Base-by-base conservation (phyloP, 2,797 vertebrate genomes). In the Huso huso region DNA sequence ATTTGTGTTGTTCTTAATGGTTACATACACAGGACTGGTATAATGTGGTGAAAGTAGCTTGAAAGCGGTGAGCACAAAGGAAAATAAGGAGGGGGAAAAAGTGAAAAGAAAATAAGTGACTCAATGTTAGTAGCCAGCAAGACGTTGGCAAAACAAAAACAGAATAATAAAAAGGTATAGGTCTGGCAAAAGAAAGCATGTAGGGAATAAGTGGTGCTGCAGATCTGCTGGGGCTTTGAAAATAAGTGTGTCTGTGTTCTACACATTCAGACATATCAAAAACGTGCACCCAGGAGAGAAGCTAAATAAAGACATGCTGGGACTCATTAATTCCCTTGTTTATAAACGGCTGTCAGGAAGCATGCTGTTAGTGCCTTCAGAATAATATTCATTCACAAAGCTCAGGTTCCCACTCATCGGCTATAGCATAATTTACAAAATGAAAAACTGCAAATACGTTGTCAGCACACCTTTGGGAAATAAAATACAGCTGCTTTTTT, bases 361-460 rank as follows among this genome's bases (percentile, higher is more conserved):
- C 55, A 58, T 58, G 55, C 15, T 11, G 9, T 58, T n/a, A 58
- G 55, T 58, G 55, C 55, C 12, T 53, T 12, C 15, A 13, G 15
- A 58, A 58, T n/a, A 58, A 11, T 58, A n/a, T 58, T 58, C 55
- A 58, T 58, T 58, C 55, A 58, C 10, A 58, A 58, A 58, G 15
- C 55, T 58, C 55, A 58, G 12, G n/a, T 15, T n/a, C 55, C 55
- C 55, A 58, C 55, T 58, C 55, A 58, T 58, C 55, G 11, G 55
- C 55, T 58, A 13, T 58, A 58, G 55, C 12, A 11, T 13, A 58
- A 58, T 58, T 13, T 58, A 58, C 12, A 53, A 53, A 53, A 53
- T 9, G 51, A 53, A 58, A 58, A n/a, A 58, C 37, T 37, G 37
- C 37, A 37, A 37, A 5, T 37, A 5, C 37, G 5, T 37, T 37